Evolutionary conservation across 2,797 vertebrate species (phyloP), one percentile per base, ranked within the genome.

Genomic region (Labroides dimidiatus): DNA sequence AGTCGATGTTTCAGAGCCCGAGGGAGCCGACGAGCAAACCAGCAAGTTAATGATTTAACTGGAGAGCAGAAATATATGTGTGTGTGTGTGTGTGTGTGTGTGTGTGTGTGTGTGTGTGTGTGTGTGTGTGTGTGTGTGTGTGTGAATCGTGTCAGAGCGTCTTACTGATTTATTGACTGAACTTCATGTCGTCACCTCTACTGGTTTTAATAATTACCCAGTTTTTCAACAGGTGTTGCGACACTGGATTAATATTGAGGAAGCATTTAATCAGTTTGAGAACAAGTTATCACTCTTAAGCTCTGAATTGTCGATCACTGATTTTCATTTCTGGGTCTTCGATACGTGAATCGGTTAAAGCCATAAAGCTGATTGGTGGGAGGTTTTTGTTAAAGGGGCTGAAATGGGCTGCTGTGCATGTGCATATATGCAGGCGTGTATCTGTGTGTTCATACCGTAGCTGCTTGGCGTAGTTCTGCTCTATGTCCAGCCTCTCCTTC

Each of bases 391-490:
- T 41, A 12, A 33, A 6, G 4, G 2, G 45, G 15, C 39, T 27
- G n/a, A n/a, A n/a, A n/a, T n/a, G n/a, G n/a, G n/a, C n/a, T n/a
- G n/a, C n/a, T n/a, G n/a, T n/a, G n/a, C n/a, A n/a, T n/a, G n/a
- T n/a, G n/a, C n/a, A n/a, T n/a, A n/a, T n/a, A n/a, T n/a, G n/a
- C 6, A 27, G 11, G 24, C 43, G 30, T 49, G 33, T 60, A 20
- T 20, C 24, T 37, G 55, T 15, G 21, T 50, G 24, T 42, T 11
- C 23, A 17, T 94, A 99, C 97, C 97, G 95, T 87, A 99, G 91
- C 78, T 99, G 98, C 90, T 99, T 99, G 75, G 98, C 98, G 88
- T 99, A 99, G 91, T 94, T 95, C 84, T 99, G 97, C 88, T 99
- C 98, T 49, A 99, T 96, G 85, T 99, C 98, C 94, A 98, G 95